phyloP scores from a whole-genome alignment of 2,888 invertebrate genomes.

The Anarsia innoxiella region DNA sequence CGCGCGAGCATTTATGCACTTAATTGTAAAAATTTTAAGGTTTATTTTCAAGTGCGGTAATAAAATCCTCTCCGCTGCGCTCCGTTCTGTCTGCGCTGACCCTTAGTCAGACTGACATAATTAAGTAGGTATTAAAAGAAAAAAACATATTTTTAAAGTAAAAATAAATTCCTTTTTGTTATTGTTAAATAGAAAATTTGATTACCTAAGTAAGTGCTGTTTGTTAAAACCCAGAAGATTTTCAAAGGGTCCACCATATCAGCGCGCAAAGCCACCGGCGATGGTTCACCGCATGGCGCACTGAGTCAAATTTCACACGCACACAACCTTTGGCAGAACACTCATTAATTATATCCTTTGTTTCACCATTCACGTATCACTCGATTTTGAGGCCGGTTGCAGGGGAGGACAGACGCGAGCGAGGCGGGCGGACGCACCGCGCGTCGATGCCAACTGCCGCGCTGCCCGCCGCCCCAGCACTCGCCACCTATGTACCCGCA shows the following conservation, averaged over 20 bases:
- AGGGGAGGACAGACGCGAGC: conserved; percentile 2
- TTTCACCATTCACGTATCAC: conserved; percentile 33
- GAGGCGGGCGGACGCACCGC: conserved; percentile 33
- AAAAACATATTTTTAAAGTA: too few relatives aligned
- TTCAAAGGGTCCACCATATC: conserved; percentile 89
- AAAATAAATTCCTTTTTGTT: too few relatives aligned
- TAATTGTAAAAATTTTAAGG: too few relatives aligned
- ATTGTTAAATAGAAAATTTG: too few relatives aligned
- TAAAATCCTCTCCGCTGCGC: too few relatives aligned
- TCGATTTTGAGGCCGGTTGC: conserved; percentile 27
- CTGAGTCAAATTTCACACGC: conserved; percentile 26
- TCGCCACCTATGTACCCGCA: conserved; percentile 53
- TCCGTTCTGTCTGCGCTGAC: too few relatives aligned
- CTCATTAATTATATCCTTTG: conserved; percentile 22
- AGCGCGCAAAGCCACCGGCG: conserved; percentile 48
- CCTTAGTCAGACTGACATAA: not conserved
- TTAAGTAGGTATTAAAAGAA: too few relatives aligned
- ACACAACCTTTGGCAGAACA: conserved; percentile 24
- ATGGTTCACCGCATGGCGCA: conserved; percentile 67
- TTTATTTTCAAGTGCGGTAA: too few relatives aligned
- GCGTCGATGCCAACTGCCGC: conserved; percentile 68
- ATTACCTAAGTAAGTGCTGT: conserved; percentile 86
- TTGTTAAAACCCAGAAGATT: conserved; percentile 89
- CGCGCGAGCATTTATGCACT: too few relatives aligned
- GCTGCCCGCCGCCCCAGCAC: conserved; percentile 44